A percentile compares a stretch with the other conserved stretches of the same genome.
Conservation (phyloP, 2,888 invertebrate genomes). For the Seira musarum region DNA sequence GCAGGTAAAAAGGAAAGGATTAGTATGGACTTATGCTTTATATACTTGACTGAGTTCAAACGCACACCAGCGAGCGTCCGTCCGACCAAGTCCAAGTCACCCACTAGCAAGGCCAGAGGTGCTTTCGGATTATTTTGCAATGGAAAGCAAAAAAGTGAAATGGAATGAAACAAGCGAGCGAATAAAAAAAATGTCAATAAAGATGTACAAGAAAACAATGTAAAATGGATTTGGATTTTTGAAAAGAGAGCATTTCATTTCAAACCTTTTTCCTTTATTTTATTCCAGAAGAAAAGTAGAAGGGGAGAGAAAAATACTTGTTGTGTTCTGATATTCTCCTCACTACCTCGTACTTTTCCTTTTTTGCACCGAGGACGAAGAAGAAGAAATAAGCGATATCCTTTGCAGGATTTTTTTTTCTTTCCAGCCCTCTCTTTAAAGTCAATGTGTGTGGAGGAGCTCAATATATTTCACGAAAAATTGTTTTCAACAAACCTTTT, state of each 20-base stretch:
- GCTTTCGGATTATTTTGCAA: no score
- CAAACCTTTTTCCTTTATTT: constrained; percentile 17
- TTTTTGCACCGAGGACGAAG: no score
- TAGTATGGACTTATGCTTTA: constrained; percentile 21
- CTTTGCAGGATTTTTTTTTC: constrained; percentile 12
- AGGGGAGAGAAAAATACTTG: constrained; percentile 6
- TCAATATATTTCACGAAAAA: constrained; percentile 12
- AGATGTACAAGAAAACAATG: constrained; percentile 15
- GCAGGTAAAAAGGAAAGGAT: constrained; percentile 36
- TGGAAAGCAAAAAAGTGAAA: background rate
- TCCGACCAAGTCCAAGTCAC: no score
- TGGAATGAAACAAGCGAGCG: background rate
- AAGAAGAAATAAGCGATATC: background rate
- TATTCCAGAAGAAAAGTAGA: constrained; percentile 3
- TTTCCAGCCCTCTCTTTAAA: background rate
- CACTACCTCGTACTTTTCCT: background rate
- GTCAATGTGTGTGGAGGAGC: background rate
- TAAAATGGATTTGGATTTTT: constrained; percentile 17
- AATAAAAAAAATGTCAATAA: constrained; percentile 17
- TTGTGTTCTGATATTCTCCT: background rate
- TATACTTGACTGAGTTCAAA: background rate
- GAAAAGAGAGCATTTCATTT: constrained; percentile 20
- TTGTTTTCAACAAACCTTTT: constrained; percentile 8
- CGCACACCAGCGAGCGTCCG: background rate
- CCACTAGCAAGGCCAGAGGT: background rate